Evolutionary conservation across 2,797 vertebrate species (phyloP), one percentile per base, ranked within the genome.

Genomic region (Enteromius paludinosus): DNA sequence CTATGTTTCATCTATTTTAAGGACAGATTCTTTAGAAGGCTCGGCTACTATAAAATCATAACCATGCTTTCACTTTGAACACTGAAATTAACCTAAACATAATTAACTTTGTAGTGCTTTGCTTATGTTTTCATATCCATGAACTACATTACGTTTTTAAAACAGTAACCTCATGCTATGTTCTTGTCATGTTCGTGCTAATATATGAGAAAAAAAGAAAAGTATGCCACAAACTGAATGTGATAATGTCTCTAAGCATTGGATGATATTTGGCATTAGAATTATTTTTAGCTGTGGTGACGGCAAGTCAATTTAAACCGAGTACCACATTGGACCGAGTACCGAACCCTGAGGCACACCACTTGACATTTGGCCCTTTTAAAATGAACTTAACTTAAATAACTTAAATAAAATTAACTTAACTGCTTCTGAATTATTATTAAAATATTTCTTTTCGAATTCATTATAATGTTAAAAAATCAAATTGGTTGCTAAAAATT

Each of bases 331-430:
- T 76, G 23, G 17, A 11, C 41, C 2, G 5, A 49, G 79, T 38
- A 72, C 56, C 4, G 56, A 81, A 35, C 68, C 68, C 20, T 81
- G 68, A 17, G 54, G 54, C 54, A 81, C 68, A 61, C 52, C 54
- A 18, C 20, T 72, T 72, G 25, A 80, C 20, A 15, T 62, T 30
- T 23, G 25, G 18, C 41, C 41, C 59, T 6, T 43, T 28, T 14
- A 11, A 54, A 68, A 56, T 28, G 0, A 68, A 18, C 15, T n/a
- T n/a, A n/a, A n/a, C n/a, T n/a, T n/a, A n/a, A n/a, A n/a, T n/a
- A n/a, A n/a, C n/a, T n/a, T n/a, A n/a, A n/a, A n/a, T n/a, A n/a
- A n/a, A n/a, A n/a, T n/a, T n/a, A n/a, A n/a, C 41, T 38, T 8
- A 69, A 43, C 23, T 15, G 49, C 47, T 70, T 70, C 17, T 5